A percentile compares a stretch with the other conserved stretches of the same genome.
Evolutionary conservation across 1,140 invertebrate species (phyloP).

Genomic region (Tetranychus cinnabarinus): DNA sequence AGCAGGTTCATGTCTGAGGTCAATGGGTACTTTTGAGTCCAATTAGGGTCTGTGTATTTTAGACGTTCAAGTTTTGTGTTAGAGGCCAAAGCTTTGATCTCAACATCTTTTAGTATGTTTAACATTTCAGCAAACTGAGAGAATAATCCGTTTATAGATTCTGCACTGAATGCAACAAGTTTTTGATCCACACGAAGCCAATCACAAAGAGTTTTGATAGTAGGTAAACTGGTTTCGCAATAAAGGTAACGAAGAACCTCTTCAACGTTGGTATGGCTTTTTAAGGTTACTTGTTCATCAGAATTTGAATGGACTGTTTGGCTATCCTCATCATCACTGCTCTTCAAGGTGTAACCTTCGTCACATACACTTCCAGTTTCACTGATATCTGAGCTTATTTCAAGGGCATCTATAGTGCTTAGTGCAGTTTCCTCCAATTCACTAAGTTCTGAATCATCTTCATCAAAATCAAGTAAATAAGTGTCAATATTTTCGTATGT

Average conservation of each 20-base stretch:
- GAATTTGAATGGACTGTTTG: background rate
- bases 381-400: conserved; percentile 4
- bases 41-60: background rate
- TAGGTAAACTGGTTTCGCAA: background rate
- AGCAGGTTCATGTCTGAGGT: background rate
- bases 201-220: background rate
- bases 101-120: background rate
- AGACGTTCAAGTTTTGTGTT: background rate
- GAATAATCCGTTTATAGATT: background rate
- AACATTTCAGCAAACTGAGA: background rate
- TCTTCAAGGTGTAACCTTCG: background rate
- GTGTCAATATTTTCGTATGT: background rate
- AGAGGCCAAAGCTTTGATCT: background rate
- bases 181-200: background rate
- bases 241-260: background rate
- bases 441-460: conserved; percentile 4
- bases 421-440: conserved; percentile 4
- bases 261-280: background rate
- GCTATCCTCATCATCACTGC: background rate
- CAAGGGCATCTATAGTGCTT: conserved; percentile 9
- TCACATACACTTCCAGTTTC: conserved; percentile 1
- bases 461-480: background rate
- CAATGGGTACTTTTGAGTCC: background rate
- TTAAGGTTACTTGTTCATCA: background rate
- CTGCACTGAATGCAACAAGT: background rate